Percentiles rank a stretch among this genome's conserved stretches.
These are phyloP conservation scores for Meriones unguiculatus DNA, from an alignment of 2,113 vertebrate genomes.

Conservation along the genomic window DNA sequence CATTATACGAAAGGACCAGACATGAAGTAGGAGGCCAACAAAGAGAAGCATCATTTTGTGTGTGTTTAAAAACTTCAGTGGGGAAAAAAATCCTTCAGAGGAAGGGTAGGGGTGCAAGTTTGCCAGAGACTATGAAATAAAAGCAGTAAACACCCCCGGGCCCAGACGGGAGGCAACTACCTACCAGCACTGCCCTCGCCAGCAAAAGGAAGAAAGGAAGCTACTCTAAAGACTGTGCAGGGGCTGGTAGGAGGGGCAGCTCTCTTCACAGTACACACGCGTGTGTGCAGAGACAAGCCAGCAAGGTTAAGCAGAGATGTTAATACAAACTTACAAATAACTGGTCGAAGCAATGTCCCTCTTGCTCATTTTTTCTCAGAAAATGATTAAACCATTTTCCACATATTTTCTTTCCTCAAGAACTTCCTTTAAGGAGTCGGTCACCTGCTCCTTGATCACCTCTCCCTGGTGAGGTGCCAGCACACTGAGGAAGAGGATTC, in stretches of 20 bases:
- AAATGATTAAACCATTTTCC: not conserved
- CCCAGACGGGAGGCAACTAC: not conserved
- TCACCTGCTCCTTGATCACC: no score
- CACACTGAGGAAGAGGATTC: no score
- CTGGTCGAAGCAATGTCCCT: not conserved
- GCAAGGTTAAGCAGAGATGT: not conserved
- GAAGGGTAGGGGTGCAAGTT: not conserved
- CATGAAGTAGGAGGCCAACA: not conserved
- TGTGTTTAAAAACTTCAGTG: not conserved
- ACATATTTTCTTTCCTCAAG: conserved; percentile 17
- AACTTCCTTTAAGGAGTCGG: not conserved
- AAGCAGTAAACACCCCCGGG: not conserved
- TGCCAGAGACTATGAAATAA: conserved; percentile 13
- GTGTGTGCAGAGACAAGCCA: not conserved
- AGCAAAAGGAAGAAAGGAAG: not conserved
- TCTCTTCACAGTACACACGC: not conserved
- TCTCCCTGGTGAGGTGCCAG: no score
- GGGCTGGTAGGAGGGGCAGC: not conserved
- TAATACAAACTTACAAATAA: not conserved
- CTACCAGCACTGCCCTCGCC: not conserved
- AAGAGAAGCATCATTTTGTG: not conserved
- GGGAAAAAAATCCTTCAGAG: no score
- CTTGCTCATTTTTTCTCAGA: not conserved
- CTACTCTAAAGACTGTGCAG: not conserved
- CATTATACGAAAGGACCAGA: not conserved